These are phyloP conservation scores for Sebastes ruberrimus DNA, from an alignment of 2,797 vertebrate species.

Conservation along the genomic window DNA sequence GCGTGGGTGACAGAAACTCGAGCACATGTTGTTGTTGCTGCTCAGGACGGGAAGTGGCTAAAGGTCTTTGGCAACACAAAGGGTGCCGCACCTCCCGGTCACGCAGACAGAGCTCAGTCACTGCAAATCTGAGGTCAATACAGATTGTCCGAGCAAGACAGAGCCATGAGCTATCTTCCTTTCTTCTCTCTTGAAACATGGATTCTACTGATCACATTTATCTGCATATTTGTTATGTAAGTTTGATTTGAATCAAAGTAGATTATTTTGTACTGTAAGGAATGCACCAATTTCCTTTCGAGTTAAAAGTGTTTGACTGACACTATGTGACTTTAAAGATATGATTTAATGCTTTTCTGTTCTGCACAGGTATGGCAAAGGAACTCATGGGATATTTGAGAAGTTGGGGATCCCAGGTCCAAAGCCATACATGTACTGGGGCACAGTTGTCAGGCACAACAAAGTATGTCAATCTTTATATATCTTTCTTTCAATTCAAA, in stretches of 20 bases:
- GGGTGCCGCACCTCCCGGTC: neutral
- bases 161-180: constrained; percentile 33
- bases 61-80: neutral
- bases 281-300: neutral
- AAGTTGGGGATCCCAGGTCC: constrained; percentile 80
- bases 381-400: constrained; percentile 72
- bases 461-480: constrained; percentile 27
- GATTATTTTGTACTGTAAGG: neutral
- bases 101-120: neutral
- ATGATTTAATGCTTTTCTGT: neutral
- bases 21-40: neutral
- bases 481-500: neutral
- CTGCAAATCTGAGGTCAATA: accelerated
- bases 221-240: constrained; percentile 55
- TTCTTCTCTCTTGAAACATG: constrained; percentile 59
- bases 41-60: neutral
- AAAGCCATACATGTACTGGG: constrained; percentile 71
- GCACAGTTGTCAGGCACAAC: constrained; percentile 60
- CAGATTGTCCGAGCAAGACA: accelerated
- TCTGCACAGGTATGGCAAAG: constrained; percentile 74
- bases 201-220: constrained; percentile 53
- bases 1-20: neutral
- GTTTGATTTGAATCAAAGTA: neutral
- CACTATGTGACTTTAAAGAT: neutral
- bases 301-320: neutral